Evolutionary conservation across 2,888 invertebrate species (phyloP), one percentile per base, ranked within the genome.

Genomic region (Drosophila anomelani): DNA sequence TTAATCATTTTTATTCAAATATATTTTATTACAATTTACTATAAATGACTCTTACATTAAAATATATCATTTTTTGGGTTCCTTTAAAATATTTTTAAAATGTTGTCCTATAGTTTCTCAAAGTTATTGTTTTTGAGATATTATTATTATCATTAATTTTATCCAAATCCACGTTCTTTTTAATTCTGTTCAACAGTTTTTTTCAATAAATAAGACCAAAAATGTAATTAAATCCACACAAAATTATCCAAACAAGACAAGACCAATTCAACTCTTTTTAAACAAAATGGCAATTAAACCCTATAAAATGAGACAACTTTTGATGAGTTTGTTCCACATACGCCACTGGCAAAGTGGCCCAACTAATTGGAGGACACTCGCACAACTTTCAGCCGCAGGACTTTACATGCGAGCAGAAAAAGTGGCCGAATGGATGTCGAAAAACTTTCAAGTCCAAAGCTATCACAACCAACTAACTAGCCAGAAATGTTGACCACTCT

Each of bases 401-500:
- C 41, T 34, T 32, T 34, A 55, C 47, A 63, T 39, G 39, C 32
- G 39, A 38, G 20, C 15, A 6, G 51, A 34, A 51, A 82, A 67
- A 68, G 43, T 57, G 73, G 57, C 72, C 55, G 44, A 67, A 78
- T 69, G 73, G 29, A 66, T 46, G 32, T 61, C 9, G 43, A 62
- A 67, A 70, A 56, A 70, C 49, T 60, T 78, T 66, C 44, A 34
- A 53, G 23, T 55, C 63, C 49, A 46, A 51, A 49, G 61, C 60
- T 54, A 61, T 75, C 56, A 78, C 81, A 73, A 68, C 79, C 81
- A 80, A 80, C 86, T 78, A 84, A 78, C 80, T 80, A 66, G 73
- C 84, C 80, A 61, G 68, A 80, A 83, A 79, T 79, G 84, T 69
- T 81, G 79, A 86, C 87, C 81, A 63, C 55, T 75, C 74, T 75